Percentiles rank a stretch among this genome's conserved stretches.
phyloP scores from a whole-genome alignment of 2,113 vertebrate species.

The Acanthisitta chloris region DNA sequence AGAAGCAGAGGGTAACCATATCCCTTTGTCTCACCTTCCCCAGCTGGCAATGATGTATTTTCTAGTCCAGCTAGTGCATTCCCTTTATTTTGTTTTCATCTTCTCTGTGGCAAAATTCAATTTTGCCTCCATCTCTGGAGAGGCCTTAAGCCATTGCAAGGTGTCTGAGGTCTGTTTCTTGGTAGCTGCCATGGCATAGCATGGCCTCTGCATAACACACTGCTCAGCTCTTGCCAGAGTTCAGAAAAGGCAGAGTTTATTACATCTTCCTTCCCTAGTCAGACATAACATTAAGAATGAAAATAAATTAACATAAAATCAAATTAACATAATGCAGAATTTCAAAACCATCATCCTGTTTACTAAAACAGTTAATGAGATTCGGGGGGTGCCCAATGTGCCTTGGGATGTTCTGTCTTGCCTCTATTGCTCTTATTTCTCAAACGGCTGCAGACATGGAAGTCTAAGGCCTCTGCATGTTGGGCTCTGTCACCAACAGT shows the following conservation, averaged over 20 bases:
- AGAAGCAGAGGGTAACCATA: not conserved
- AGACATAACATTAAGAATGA: not conserved
- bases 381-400: not conserved
- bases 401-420: not conserved
- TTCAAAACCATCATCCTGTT: not conserved
- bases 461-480: not conserved
- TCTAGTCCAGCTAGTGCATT: not conserved
- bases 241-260: not conserved
- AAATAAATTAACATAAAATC: not conserved
- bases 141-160: not conserved
- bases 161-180: not conserved
- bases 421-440: not conserved
- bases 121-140: not conserved
- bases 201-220: not conserved
- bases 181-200: not conserved
- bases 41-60: not conserved
- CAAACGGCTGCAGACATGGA: not conserved
- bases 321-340: not conserved
- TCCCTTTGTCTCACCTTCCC: not conserved
- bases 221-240: not conserved
- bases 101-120: not conserved
- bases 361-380: not conserved
- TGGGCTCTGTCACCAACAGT: not conserved
- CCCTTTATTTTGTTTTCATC: not conserved
- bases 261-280: not conserved